phyloP scores from a whole-genome alignment of 2,888 invertebrate species.

The Tachina fera region DNA sequence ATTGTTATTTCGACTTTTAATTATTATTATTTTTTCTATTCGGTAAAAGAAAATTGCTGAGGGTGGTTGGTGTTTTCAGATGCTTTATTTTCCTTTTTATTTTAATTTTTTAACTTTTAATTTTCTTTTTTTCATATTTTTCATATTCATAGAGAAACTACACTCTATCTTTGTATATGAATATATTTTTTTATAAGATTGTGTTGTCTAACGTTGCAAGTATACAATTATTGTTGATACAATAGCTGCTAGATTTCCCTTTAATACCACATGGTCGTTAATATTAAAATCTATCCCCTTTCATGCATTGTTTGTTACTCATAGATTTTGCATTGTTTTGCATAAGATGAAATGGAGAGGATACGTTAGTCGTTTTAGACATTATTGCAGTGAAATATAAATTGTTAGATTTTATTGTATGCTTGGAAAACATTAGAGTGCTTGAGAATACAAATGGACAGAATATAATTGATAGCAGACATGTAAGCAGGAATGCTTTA shows the following conservation, averaged over 20 bases:
- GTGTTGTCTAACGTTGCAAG: not conserved
- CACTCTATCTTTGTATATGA: not conserved
- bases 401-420: slow-evolving; percentile 9
- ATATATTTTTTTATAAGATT: slow-evolving; percentile 9
- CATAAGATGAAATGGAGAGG: slow-evolving; percentile 5
- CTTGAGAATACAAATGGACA: not conserved
- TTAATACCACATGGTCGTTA: not conserved
- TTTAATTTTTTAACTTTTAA: slow-evolving; percentile 28
- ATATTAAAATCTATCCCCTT: not conserved
- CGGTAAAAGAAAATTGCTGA: slow-evolving; percentile 33
- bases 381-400: slow-evolving; percentile 2
- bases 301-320: not conserved
- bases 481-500: slow-evolving; percentile 9
- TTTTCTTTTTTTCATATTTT: slow-evolving; percentile 2
- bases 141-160: too few relatives aligned
- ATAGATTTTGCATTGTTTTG: not conserved
- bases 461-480: slow-evolving; percentile 31
- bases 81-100: not conserved
- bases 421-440: not conserved
- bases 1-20: slow-evolving; percentile 38
- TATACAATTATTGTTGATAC: slow-evolving; percentile 11
- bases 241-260: slow-evolving; percentile 9
- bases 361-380: not conserved
- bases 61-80: slow-evolving; percentile 41
- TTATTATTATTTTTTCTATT: slow-evolving; percentile 29